Base-by-base conservation (phyloP, 2,888 invertebrate genomes). In the Carabus problematicus region DNA sequence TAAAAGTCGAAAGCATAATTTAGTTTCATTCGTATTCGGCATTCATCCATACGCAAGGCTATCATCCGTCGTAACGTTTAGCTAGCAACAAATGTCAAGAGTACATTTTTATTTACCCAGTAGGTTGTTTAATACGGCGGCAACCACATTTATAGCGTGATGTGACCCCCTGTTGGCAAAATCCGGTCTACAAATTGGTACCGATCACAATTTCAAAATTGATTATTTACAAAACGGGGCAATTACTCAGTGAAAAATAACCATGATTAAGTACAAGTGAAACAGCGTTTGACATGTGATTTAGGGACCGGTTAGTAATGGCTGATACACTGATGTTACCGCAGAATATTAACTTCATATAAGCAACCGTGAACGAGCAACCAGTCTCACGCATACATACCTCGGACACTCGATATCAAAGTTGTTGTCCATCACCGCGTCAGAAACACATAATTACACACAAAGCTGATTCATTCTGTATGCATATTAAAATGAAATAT, bases 111-210 rank as follows among this genome's bases (percentile, higher is more conserved):
- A 19, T 18, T 60, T 43, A 14, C 60, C 63, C 63, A 52, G 54
- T 41, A 54, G 63, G 63, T 54, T 42, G 63, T 64, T 45, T 64
- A 55, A 64, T 64, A 41, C 54, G 29, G 29, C 29, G 29, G 29
- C 6, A 29, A 29, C 3, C 6, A 29, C 29, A 29, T 29, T 29
- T 29, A 29, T 29, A 6, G 43, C 14, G 12, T n/a, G 52, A 19
- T 19, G 45, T n/a, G n/a, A n/a, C 64, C 64, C 19, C 64, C 54
- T 55, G 64, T 42, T 55, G 64, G 55, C 12, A 29, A 61, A 45
- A 61, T 43, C 61, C 61, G 47, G 61, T 61, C 61, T 45, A 45
- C 61, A 61, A 61, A 61, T 61, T 61, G 61, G 61, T 45, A n/a
- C 18, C 47, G 45, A 61, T 61, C 43, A 61, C 61, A 61, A 61